Percentiles rank a stretch among this genome's conserved stretches.
Conservation (phyloP, 2,888 invertebrate genomes). For the Eumacrocentrus americanus region DNA sequence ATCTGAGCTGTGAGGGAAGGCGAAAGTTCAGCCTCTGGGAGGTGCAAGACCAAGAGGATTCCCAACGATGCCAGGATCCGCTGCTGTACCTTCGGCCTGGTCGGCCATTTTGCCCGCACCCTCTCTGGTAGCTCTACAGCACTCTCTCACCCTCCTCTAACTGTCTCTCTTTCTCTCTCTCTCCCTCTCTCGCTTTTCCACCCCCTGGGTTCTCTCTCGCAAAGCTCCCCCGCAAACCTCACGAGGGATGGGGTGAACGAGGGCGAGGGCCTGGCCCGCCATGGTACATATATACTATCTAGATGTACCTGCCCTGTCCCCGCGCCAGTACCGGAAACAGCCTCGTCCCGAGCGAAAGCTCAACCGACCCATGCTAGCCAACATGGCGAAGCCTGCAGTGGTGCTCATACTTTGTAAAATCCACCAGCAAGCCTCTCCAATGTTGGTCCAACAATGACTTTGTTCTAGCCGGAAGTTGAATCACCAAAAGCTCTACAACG, state of each 20-base stretch:
- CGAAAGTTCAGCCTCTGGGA: constrained; percentile 30
- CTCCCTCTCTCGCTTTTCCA: constrained; percentile 16
- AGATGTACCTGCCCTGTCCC: constrained; percentile 54
- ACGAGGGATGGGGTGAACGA: constrained; percentile 49
- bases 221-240: constrained; percentile 48
- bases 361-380: constrained; percentile 54
- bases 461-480: constrained; percentile 4
- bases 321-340: constrained; percentile 55
- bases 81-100: constrained; percentile 52
- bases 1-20: constrained; percentile 33
- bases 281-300: constrained; percentile 49
- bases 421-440: too few relatives aligned
- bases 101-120: constrained; percentile 56
- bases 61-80: constrained; percentile 44
- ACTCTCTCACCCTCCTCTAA: constrained; percentile 37
- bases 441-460: constrained; percentile 21
- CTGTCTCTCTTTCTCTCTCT: constrained; percentile 26
- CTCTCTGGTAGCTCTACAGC: constrained; percentile 35
- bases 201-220: constrained; percentile 32
- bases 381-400: constrained; percentile 54
- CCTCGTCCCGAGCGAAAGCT: constrained; percentile 53
- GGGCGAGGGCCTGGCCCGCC: constrained; percentile 52
- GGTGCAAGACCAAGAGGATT: constrained; percentile 39
- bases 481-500: background rate
- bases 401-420: constrained; percentile 50